Conservation (phyloP, 1,140 invertebrate genomes). For the Aleiodes sp. region DNA sequence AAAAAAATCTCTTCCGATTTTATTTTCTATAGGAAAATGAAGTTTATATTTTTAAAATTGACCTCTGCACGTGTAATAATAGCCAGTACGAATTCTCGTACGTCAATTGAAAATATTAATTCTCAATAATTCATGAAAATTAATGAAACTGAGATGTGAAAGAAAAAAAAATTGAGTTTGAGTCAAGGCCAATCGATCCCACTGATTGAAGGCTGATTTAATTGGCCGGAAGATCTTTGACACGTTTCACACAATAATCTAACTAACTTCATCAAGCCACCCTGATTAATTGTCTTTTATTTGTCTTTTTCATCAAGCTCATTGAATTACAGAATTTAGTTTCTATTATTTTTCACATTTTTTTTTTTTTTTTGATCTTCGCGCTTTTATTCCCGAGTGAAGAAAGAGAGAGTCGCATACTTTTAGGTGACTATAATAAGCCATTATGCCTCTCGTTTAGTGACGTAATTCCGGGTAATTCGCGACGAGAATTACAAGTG, state of each 20-base stretch:
- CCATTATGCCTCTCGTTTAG: not conserved
- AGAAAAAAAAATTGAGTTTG: conserved; percentile 1
- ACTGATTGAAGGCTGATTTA: not conserved
- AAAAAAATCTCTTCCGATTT: no score
- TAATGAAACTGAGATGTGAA: no score
- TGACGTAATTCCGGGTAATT: not conserved
- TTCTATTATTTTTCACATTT: not conserved
- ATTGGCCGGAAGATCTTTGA: not conserved
- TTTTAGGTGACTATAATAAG: not conserved
- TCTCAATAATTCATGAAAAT: no score
- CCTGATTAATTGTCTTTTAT: not conserved
- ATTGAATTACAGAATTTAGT: not conserved
- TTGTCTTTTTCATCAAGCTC: not conserved
- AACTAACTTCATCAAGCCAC: not conserved
- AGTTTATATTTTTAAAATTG: no score
- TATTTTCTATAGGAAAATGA: no score
- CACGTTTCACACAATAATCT: not conserved
- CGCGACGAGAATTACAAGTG: not conserved
- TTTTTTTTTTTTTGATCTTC: not conserved
- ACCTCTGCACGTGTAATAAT: no score
- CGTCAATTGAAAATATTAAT: no score
- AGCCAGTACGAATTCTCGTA: no score
- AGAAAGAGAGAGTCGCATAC: not conserved
- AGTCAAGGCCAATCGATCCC: not conserved
- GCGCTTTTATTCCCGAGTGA: not conserved